These are phyloP conservation scores for Ommatoiulus sabulosus DNA, from an alignment of 2,888 invertebrate genomes.

Conservation along the genomic window DNA sequence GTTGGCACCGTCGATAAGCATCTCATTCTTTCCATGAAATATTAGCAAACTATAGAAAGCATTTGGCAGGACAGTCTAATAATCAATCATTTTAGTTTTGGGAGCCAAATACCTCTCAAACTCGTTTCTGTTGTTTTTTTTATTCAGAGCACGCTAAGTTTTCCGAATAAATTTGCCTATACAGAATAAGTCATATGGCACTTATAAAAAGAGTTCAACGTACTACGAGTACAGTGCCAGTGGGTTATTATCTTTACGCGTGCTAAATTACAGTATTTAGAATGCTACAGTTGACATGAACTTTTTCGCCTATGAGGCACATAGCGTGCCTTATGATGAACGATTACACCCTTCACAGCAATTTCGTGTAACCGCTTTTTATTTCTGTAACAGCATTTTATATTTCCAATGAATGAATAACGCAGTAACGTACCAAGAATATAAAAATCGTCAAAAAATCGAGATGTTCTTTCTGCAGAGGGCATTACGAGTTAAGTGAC, in stretches of 20 bases:
- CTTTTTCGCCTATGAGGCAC: not conserved
- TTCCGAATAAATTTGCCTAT: not conserved
- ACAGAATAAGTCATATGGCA: not conserved
- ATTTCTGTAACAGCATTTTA: not conserved
- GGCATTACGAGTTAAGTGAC: no score
- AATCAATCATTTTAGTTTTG: conserved; percentile 28
- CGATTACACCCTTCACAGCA: not conserved
- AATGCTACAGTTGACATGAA: not conserved
- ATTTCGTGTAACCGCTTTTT: not conserved
- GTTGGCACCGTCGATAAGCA: not conserved
- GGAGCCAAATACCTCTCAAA: not conserved
- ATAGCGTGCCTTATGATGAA: not conserved
- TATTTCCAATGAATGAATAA: not conserved
- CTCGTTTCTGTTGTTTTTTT: not conserved
- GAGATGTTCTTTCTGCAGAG: no score
- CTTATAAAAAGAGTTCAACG: not conserved
- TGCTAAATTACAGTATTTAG: conserved; percentile 32
- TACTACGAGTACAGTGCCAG: not conserved
- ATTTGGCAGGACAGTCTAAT: not conserved
- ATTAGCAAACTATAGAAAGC: not conserved
- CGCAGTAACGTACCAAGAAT: no score
- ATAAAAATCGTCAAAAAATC: no score
- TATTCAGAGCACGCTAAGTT: not conserved
- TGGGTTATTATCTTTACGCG: not conserved
- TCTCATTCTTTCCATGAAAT: not conserved